A percentile compares a stretch with the other conserved stretches of the same genome.
Conservation (phyloP, 2,113 vertebrate species). For the Ptilonorhynchus violaceus region DNA sequence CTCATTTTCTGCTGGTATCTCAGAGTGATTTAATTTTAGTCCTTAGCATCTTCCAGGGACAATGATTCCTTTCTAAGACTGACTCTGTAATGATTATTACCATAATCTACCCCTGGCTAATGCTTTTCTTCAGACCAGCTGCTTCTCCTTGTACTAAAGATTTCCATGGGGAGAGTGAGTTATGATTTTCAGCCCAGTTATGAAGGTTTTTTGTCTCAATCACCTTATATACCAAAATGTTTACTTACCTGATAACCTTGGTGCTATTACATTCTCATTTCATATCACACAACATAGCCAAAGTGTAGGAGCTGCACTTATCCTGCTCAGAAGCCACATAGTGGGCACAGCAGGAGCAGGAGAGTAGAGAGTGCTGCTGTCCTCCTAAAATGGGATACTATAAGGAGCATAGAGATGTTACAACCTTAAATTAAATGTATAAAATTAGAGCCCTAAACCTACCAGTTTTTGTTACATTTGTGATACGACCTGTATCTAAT, state of each 20-base stretch:
- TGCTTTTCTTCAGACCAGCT: neutral
- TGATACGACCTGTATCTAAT: neutral
- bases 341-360: neutral
- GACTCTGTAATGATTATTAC: neutral
- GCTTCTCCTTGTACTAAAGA: neutral
- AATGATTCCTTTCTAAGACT: neutral
- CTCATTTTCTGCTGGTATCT: neutral
- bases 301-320: neutral
- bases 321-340: neutral
- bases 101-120: neutral
- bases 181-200: neutral
- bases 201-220: neutral
- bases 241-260: neutral
- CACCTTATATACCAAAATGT: neutral
- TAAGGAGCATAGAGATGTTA: neutral
- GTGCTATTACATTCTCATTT: neutral
- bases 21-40: neutral
- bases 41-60: neutral
- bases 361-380: neutral
- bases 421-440: neutral
- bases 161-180: neutral
- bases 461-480: neutral
- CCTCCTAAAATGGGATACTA: neutral
- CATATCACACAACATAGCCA: neutral
- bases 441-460: neutral